Evolutionary conservation across 2,888 invertebrate genomes (phyloP), one percentile per base, ranked within the genome.

Genomic region (Drosophila nigritarsus): DNA sequence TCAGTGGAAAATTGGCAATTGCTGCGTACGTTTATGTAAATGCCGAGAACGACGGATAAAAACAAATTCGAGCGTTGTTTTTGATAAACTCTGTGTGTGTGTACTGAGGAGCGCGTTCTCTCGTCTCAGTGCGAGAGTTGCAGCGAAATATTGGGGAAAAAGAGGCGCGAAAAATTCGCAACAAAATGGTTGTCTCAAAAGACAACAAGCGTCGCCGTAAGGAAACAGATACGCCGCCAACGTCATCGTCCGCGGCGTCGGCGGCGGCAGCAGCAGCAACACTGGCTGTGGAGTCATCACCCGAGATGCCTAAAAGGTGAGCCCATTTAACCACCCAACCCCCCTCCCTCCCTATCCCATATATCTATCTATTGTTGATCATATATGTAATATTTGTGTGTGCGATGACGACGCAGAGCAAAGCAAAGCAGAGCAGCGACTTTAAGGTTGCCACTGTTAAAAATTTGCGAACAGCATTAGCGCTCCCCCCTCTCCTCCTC

Each of bases 231-330:
- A 90, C 87, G 50, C 87, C 85, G 58, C 87, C 87, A 68, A 90
- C 92, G 73, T 90, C 91, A 74, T 85, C 91, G 72, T 70, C 91
- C 45, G 67, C 82, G 55, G 70, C 80, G 61, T 63, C 81, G 54
- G 54, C 80, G 60, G 65, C 75, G 63, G 62, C 80, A 49, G 55
- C 80, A 58, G 63, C 45, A 45, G 45, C 75, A 65, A 64, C 78
- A 61, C 71, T 89, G 69, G 87, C 92, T 66, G 87, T 92, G 64
- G 92, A 93, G 82, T 92, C 92, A 81, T 92, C 93, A 79, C 92
- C 93, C 73, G 93, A 93, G 90, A 91, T 93, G 90, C 93, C 93
- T 73, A 93, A 93, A 89, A 92, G 93, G 93, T 93, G 88, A 90
- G 85, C 69, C 66, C 42, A 53, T 67, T 45, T 45, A 24, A 36